Base-by-base conservation (phyloP, 1,140 invertebrate genomes). In the Diorhabda carinulata region DNA sequence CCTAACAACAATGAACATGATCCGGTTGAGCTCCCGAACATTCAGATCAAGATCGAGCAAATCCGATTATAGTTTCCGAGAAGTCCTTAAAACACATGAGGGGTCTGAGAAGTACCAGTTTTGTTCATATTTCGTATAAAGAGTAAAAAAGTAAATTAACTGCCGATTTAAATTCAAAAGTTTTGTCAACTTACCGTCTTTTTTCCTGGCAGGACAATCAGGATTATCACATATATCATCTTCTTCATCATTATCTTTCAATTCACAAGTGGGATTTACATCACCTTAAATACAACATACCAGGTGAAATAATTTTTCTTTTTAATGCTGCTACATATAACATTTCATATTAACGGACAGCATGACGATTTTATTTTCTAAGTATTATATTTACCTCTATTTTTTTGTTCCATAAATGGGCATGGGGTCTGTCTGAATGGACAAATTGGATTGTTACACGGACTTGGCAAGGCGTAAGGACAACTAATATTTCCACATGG, bases 401-500 rank as follows among this genome's bases (percentile, higher is more conserved):
- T n/a, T 43, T 64, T 8, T 64, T 40, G n/a, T 52, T 43, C 25
- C 44, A 71, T 64, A 52, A 47, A 52, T 6, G 72, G 73, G 65
- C 76, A 76, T 42, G 73, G 69, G 25, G 57, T 68, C 9, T 64
- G 66, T 1, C 56, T 43, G 47, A 78, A 78, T 5, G 75, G 76
- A 66, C 76, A 78, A 6, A 57, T 73, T 0, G 76, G 73, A 10
- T 59, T 57, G 45, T 6, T 67, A 65, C 78, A 79, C 6, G 73
- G 75, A 9, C 70, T 43, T 0, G 78, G 76, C 10, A 71, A 43
- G 6, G 77, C 71, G 44, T 73, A 79, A 0, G 77, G 74, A 64
- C 78, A 79, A 25, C 68, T 47, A 9, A 66, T 64, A 57, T 73
- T 75, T 3, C 76, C 76, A 66, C 78, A 79, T 7, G 75, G 74